Conservation (phyloP, 2,113 vertebrate species). For the Copsychus sechellarum region DNA sequence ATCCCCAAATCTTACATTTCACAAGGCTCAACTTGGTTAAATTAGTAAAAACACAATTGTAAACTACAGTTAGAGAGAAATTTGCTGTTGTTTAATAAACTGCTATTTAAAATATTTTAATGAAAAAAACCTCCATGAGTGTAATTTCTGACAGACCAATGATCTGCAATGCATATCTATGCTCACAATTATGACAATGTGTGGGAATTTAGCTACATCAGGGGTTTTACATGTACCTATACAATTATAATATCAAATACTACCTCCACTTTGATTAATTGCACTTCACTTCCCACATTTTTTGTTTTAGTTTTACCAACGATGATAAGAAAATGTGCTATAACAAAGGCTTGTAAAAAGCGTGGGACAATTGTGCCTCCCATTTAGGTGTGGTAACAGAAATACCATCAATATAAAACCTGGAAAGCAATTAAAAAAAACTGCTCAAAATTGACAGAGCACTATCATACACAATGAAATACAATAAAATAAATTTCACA, state of each 20-base stretch:
- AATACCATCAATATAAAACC: neutral
- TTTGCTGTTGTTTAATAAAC: neutral
- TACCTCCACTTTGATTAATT: neutral
- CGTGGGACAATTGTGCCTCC: neutral
- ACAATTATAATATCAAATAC: slow-evolving; percentile 4
- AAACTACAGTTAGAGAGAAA: neutral
- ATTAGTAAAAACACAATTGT: neutral
- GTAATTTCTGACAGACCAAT: neutral
- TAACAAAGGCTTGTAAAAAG: neutral
- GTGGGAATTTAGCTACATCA: neutral
- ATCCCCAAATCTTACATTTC: neutral
- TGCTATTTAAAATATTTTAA: slow-evolving; percentile 2
- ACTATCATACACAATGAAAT: neutral
- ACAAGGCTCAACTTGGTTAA: neutral
- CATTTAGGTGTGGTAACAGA: neutral
- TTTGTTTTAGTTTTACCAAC: neutral
- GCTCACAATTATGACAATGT: neutral
- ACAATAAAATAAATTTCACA: neutral
- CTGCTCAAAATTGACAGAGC: neutral
- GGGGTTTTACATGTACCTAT: neutral
- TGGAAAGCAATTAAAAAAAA: too few relatives aligned
- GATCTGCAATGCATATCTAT: neutral
- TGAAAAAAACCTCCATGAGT: neutral
- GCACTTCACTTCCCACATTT: neutral
- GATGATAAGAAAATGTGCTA: neutral